phyloP scores from a whole-genome alignment of 2,113 vertebrate species.

The Tychaedon coryphoeus region DNA sequence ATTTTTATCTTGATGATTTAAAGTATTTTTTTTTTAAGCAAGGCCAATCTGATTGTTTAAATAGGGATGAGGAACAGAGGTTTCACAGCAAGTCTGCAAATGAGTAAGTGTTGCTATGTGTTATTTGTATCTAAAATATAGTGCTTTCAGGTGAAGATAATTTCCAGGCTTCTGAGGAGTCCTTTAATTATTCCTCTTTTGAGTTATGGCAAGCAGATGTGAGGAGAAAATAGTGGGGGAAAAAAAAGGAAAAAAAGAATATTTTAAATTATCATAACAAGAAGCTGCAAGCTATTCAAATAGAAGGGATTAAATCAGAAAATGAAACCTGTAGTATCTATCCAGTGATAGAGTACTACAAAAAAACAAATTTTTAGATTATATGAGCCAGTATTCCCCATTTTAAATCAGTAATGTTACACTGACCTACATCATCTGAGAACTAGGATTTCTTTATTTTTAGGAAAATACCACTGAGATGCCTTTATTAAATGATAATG shows the following conservation, averaged over 20 bases:
- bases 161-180: not conserved
- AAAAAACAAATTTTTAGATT: not conserved
- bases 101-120: not conserved
- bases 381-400: not conserved
- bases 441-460: not conserved
- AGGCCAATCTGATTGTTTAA: not conserved
- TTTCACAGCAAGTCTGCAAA: not conserved
- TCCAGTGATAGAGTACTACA: not conserved
- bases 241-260: not conserved
- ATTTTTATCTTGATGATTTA: not conserved
- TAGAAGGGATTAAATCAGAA: not conserved
- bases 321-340: not conserved
- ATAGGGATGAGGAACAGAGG: not conserved
- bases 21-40: not conserved
- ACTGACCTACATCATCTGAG: not conserved
- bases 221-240: not conserved
- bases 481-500: not conserved
- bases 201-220: not conserved
- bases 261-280: not conserved
- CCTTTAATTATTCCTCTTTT: not conserved
- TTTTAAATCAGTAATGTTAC: not conserved
- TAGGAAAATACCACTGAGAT: not conserved
- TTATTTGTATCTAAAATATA: not conserved
- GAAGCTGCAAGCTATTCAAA: not conserved
- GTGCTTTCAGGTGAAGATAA: not conserved